Base-by-base conservation (phyloP, 2,797 vertebrate genomes). In the Tadarida brasiliensis region DNA sequence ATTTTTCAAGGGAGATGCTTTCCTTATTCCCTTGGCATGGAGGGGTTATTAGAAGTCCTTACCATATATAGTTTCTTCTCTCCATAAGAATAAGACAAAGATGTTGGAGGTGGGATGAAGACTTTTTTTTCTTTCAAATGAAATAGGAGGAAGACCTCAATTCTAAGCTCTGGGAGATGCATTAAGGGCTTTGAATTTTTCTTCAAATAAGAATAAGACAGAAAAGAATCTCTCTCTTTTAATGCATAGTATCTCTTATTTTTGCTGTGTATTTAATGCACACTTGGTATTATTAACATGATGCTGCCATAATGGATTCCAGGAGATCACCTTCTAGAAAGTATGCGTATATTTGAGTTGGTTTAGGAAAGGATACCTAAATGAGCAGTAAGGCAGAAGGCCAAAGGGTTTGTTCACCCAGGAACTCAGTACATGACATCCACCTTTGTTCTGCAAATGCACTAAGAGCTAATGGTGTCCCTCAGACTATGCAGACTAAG, bases 41-140 rank as follows among this genome's bases (percentile, higher is more conserved):
- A 87, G 47, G 74, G 24, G 59, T 57, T 83, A 30, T 82, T 96
- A 94, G 56, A 49, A 49, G 17, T 49, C 51, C 57, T 95, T 57
- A 77, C 54, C 11, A 28, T 28, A 8, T 44, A n/a, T 15, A 63
- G 47, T 63, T 35, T 93, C 47, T 70, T 94, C 70, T 92, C 91
- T 84, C 87, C 86, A 91, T 86, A 91, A 96, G 86, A 54, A 51
- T 44, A 57, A 94, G 30, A 44, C 49, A 15, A 70, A 82, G 71
- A 83, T 77, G 24, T 14, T 91, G 76, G 68, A 57, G 8, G 24
- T 35, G 7, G 15, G 7, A 12, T 16, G 24, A 80, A 86, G 67
- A 61, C n/a, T 90, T 88, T 35, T 35, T 33, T 95, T 95, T 77
- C 74, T 80, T 95, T 89, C 78, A 86, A 30, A 78, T 67, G 14